Conservation (phyloP, 1,140 invertebrate genomes). For the Lepidurus apus region DNA sequence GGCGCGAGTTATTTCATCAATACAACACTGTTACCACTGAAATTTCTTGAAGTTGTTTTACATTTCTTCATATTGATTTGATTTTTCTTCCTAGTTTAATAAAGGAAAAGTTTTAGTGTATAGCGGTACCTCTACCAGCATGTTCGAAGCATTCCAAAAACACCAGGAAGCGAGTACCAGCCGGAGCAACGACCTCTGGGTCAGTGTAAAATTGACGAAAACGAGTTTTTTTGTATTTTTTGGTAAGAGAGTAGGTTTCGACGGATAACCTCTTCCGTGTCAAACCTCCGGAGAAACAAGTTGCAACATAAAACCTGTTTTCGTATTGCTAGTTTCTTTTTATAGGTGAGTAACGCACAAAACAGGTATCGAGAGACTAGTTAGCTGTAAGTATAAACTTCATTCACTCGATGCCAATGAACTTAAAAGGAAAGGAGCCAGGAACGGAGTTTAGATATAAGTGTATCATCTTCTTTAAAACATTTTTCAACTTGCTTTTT, state of each 20-base stretch:
- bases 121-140: not conserved
- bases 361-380: no score
- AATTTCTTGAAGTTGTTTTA: not conserved
- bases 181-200: not conserved
- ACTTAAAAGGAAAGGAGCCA: no score
- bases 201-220: not conserved
- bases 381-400: no score
- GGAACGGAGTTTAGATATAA: no score
- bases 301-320: not conserved
- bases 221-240: not conserved
- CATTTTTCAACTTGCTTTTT: not conserved
- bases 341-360: no score
- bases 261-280: not conserved
- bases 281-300: not conserved
- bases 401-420: no score
- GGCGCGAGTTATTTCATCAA: conserved; percentile 1
- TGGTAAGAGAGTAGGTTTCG: not conserved
- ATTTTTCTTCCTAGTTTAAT: no score
- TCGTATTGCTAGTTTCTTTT: not conserved
- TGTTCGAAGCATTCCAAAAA: not conserved
- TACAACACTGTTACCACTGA: not conserved
- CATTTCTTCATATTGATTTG: not conserved
- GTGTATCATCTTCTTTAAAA: no score
- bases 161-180: not conserved
- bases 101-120: no score